A percentile compares a stretch with the other conserved stretches of the same genome.
Conservation (phyloP, 2,888 invertebrate genomes). For the Cistogaster globosa region DNA sequence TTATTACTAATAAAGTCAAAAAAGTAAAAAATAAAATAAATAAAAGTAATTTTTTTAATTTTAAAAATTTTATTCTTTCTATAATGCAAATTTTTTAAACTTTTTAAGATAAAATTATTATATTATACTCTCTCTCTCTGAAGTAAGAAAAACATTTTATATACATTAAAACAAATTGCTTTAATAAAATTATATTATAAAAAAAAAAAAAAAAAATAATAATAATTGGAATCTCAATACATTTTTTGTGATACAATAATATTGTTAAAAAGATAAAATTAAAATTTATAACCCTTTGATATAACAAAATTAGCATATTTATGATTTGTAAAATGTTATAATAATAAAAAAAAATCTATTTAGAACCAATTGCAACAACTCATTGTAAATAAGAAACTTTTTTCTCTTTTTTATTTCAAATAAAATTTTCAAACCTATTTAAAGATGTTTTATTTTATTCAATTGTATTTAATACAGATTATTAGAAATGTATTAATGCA, state of each 20-base stretch:
- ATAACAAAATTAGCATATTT: slow-evolving; percentile 50
- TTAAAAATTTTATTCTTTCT: slow-evolving; percentile 56
- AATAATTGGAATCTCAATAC: slow-evolving; percentile 66
- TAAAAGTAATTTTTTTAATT: slow-evolving; percentile 22
- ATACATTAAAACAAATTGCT: slow-evolving; percentile 62
- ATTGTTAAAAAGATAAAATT: slow-evolving; percentile 60
- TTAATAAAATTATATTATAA: slow-evolving; percentile 54
- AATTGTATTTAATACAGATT: background rate
- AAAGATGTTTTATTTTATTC: slow-evolving; percentile 14
- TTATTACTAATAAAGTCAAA: slow-evolving; percentile 17
- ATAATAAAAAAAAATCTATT: slow-evolving; percentile 38
- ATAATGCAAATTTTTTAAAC: slow-evolving; percentile 55
- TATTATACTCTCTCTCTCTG: too few relatives aligned
- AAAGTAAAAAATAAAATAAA: background rate
- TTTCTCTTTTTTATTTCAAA: slow-evolving; percentile 60
- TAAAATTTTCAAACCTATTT: slow-evolving; percentile 64
- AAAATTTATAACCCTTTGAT: slow-evolving; percentile 33
- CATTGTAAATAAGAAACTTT: slow-evolving; percentile 62
- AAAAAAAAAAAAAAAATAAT: slow-evolving; percentile 9
- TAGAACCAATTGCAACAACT: slow-evolving; percentile 48
- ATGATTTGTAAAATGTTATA: slow-evolving; percentile 61
- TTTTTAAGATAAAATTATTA: slow-evolving; percentile 61
- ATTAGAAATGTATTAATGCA: too few relatives aligned
- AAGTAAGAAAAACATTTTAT: slow-evolving; percentile 52
- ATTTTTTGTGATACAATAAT: slow-evolving; percentile 67